Base-by-base conservation (phyloP, 1,140 invertebrate species). In the Lordiphosa mommai region DNA sequence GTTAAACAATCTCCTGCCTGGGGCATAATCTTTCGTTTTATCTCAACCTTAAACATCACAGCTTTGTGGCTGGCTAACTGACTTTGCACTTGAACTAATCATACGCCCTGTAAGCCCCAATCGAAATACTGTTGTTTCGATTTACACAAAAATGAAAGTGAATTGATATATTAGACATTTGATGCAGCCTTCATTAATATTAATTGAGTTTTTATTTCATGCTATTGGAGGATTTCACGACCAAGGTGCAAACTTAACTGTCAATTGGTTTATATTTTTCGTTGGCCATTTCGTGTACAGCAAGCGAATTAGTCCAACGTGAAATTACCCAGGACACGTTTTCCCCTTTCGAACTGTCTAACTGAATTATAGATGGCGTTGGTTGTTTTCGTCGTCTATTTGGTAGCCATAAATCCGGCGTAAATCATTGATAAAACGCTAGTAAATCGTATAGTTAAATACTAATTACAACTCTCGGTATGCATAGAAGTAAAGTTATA, bases 161-260 rank as follows among this genome's bases (percentile, higher is more conserved):
- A 32, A 61, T 13, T 36, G 44, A 55, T 72, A 49, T 76, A 70
- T 76, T 57, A 58, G 14, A 73, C 33, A 52, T 34, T 59, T 33
- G 49, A 17, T 14, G 63, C 43, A 59, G 71, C 76, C 76, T 84
- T 82, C 77, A 84, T 76, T 34, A 72, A 84, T 84, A 82, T 84
- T 68, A 71, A 84, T 53, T 38, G n/a, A 3, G 23, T 44, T 37
- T 55, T 40, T 43, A 53, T 27, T 12, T 29, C 5, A 16, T 44
- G 40, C 41, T 63, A 30, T 52, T 38, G 38, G 47, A 50, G 34
- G 41, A 40, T 60, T 79, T 70, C 37, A 48, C 40, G 44, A 53
- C 17, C 49, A 53, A 53, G 50, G 32, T 30, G 55, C 44, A 10
- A 66, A 56, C 52, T 48, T 36, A 55, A 60, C 44, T 55, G 51